Conservation (phyloP, 2,797 vertebrate genomes). For the Sebastes melanostomus region DNA sequence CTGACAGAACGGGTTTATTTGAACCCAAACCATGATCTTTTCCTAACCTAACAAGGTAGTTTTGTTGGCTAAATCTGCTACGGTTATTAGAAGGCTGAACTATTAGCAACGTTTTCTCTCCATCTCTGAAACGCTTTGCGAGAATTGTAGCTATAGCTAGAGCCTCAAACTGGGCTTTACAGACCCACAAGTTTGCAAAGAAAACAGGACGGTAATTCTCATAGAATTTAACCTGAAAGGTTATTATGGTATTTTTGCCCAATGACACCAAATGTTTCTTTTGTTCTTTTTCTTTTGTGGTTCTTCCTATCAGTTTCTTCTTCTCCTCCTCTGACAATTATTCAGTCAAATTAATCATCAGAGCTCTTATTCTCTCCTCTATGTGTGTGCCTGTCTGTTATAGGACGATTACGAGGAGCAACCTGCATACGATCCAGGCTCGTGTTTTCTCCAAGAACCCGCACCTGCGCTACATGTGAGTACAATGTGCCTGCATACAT, state of each 20-base stretch:
- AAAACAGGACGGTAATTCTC: background rate
- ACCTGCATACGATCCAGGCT: constrained; percentile 87
- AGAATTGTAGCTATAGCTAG: too few species aligned
- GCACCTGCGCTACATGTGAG: constrained; percentile 95
- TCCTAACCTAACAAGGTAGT: too few species aligned
- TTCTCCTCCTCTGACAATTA: background rate
- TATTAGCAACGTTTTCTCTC: too few species aligned
- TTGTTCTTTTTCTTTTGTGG: background rate
- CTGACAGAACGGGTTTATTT: too few species aligned
- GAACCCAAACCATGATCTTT: too few species aligned
- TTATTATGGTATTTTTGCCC: background rate
- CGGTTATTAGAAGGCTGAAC: too few species aligned
- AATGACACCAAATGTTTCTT: background rate
- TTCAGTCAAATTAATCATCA: background rate
- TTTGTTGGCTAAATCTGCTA: too few species aligned
- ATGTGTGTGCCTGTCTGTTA: constrained; percentile 28
- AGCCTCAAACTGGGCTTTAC: too few species aligned
- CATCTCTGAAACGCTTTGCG: too few species aligned
- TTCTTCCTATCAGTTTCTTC: background rate
- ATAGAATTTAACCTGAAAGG: background rate
- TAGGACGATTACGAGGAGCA: constrained; percentile 93
- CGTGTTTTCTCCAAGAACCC: constrained; percentile 94
- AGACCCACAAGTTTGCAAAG: background rate
- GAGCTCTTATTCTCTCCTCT: background rate
- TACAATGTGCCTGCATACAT: constrained; percentile 39